A percentile compares a stretch with the other conserved stretches of the same genome.
These are phyloP conservation scores for Isichthys henryi DNA, from an alignment of 2,113 vertebrate genomes.

Conservation along the genomic window DNA sequence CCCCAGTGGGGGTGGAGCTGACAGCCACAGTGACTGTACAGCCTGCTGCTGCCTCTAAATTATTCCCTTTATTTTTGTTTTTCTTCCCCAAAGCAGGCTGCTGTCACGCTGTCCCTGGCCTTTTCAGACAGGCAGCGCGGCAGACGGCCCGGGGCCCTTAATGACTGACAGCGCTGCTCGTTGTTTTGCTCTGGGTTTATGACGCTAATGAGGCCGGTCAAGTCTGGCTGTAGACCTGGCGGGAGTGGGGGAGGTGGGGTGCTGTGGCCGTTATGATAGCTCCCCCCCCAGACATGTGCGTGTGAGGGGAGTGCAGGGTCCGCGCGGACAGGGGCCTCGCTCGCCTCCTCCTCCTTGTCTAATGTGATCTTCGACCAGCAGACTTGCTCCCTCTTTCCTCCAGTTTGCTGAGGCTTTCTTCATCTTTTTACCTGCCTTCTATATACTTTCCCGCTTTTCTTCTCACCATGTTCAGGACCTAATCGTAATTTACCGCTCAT, in stretches of 20 bases:
- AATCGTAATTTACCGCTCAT: neutral
- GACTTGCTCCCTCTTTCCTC: neutral
- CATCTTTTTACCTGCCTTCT: neutral
- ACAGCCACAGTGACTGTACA: neutral
- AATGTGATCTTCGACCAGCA: neutral
- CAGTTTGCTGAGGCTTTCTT: neutral
- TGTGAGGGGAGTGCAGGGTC: neutral
- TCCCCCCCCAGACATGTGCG: neutral
- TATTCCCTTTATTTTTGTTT: conserved; percentile 15
- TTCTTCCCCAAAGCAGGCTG: conserved; percentile 7
- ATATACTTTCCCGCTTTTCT: neutral
- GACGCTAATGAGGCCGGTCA: conserved; percentile 36
- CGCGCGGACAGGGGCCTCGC: neutral
- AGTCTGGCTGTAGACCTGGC: conserved; percentile 3
- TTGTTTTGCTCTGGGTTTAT: conserved; percentile 39
- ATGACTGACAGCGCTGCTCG: conserved; percentile 12
- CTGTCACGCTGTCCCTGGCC: neutral
- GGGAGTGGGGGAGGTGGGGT: neutral
- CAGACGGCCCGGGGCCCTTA: conserved; percentile 23
- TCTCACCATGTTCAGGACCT: neutral
- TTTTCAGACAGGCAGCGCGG: conserved; percentile 19
- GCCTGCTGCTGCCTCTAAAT: neutral
- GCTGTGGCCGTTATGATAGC: neutral
- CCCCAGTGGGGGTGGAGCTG: neutral
- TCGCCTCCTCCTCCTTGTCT: neutral